These are phyloP conservation scores for Plutomurus gul DNA, from an alignment of 1,140 invertebrate genomes.

Conservation along the genomic window DNA sequence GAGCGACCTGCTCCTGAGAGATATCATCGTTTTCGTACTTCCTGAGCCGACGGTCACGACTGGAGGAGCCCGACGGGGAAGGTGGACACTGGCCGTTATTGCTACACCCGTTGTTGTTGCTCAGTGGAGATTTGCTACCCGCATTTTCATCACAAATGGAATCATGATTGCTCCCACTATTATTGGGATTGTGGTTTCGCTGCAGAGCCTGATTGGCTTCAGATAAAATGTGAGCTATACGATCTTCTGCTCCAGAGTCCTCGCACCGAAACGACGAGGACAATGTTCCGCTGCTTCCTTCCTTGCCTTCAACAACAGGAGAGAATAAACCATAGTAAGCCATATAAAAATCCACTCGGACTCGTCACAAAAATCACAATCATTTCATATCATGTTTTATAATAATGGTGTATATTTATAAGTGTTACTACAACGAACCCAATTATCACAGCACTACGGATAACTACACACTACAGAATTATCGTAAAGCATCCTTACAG, in stretches of 20 bases:
- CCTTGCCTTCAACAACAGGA: constrained; percentile 66
- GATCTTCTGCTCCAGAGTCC: constrained; percentile 84
- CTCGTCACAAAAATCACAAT: neutral
- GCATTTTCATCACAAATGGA: constrained; percentile 59
- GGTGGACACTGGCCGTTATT: constrained; percentile 49
- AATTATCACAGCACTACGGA: too few relatives aligned
- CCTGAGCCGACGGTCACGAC: constrained; percentile 70
- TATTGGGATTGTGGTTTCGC: constrained; percentile 61
- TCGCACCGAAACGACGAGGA: constrained; percentile 71
- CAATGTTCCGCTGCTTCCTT: constrained; percentile 66
- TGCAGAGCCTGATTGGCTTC: constrained; percentile 77
- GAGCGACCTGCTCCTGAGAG: constrained; percentile 93
- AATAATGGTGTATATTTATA: too few relatives aligned
- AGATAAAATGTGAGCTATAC: constrained; percentile 89
- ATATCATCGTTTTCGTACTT: constrained; percentile 93
- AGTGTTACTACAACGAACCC: too few relatives aligned
- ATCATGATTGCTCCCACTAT: constrained; percentile 40
- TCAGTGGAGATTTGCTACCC: constrained; percentile 78
- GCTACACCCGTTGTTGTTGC: constrained; percentile 60
- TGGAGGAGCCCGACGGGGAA: constrained; percentile 52
- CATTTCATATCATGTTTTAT: too few relatives aligned
- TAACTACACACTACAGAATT: too few relatives aligned
- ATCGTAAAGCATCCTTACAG: too few relatives aligned
- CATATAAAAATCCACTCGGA: constrained; percentile 39
- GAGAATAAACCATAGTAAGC: constrained; percentile 43